Conservation (phyloP, 1,140 invertebrate genomes). For the Linepithema humile region DNA sequence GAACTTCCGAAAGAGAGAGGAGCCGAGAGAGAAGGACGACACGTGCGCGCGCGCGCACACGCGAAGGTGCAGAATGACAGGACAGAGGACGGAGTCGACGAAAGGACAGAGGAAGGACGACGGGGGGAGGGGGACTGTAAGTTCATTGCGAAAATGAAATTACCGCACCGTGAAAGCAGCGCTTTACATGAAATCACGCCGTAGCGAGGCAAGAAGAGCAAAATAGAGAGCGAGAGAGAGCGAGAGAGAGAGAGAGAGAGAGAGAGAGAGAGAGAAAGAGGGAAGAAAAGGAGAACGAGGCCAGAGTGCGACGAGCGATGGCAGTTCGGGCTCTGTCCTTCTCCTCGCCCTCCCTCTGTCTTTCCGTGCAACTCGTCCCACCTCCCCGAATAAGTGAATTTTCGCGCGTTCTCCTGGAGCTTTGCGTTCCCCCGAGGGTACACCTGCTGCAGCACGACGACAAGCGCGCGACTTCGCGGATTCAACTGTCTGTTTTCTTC, state of each 20-base stretch:
- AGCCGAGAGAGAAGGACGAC: neutral
- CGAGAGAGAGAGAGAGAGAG: neutral
- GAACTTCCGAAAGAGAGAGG: slow-evolving; percentile 37
- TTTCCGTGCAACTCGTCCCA: slow-evolving; percentile 13
- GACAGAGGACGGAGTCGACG: slow-evolving; percentile 24
- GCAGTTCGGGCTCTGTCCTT: slow-evolving; percentile 16
- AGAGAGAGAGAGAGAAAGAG: slow-evolving; percentile 26
- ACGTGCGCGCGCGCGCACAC: neutral
- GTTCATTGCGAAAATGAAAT: slow-evolving; percentile 78
- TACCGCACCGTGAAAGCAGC: slow-evolving; percentile 77
- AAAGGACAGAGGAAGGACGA: slow-evolving; percentile 11
- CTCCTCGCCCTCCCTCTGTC: neutral
- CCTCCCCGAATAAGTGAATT: slow-evolving; percentile 68
- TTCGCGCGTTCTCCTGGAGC: slow-evolving; percentile 53
- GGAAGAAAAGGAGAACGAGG: neutral
- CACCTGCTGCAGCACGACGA: slow-evolving; percentile 33
- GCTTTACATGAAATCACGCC: slow-evolving; percentile 74
- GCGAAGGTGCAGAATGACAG: slow-evolving; percentile 46
- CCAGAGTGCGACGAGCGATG: slow-evolving; percentile 15
- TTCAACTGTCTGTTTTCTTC: slow-evolving; percentile 36
- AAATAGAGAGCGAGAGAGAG: neutral
- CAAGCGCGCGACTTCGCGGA: slow-evolving; percentile 27
- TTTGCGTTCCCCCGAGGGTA: slow-evolving; percentile 47
- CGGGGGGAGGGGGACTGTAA: slow-evolving; percentile 56
- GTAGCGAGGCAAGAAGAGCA: slow-evolving; percentile 12